Evolutionary conservation across 1,140 invertebrate species (phyloP).

Genomic region (Chionoecetes opilio): DNA sequence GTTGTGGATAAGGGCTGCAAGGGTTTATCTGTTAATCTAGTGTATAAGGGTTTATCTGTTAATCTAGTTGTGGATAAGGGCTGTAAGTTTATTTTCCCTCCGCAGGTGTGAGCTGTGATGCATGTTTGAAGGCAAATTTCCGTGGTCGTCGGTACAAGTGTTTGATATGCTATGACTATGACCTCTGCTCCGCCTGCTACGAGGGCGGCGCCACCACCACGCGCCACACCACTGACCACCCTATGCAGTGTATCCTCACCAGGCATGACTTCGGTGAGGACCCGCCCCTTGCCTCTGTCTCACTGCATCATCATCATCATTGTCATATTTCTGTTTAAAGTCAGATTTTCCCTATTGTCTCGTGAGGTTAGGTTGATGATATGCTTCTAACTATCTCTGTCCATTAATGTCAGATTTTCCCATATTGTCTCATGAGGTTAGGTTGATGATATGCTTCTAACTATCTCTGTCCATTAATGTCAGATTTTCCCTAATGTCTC

Average conservation of each 20-base stretch:
- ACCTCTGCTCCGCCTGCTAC: constrained; percentile 98
- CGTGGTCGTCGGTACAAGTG: constrained; percentile 98
- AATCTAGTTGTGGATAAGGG: neutral
- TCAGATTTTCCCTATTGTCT: too few relatives aligned
- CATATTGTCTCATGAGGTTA: too few relatives aligned
- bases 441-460: too few relatives aligned
- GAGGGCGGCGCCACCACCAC: constrained; percentile 96
- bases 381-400: too few relatives aligned
- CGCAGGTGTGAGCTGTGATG: constrained; percentile 97
- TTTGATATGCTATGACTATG: constrained; percentile 99
- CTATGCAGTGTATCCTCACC: constrained; percentile 99
- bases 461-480: too few relatives aligned
- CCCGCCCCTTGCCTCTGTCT: neutral
- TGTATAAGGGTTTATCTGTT: neutral
- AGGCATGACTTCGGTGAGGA: constrained; percentile 96
- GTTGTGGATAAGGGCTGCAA: too few relatives aligned
- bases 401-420: too few relatives aligned
- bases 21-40: too few relatives aligned
- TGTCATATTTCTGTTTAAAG: too few relatives aligned
- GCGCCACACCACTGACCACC: constrained; percentile 96
- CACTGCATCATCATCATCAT: too few relatives aligned
- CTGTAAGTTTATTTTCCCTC: neutral
- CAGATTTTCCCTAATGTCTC: too few relatives aligned
- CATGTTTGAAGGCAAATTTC: constrained; percentile 99
- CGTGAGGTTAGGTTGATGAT: too few relatives aligned